These are phyloP conservation scores for Xiphophorus maculatus DNA, from an alignment of 2,113 vertebrate genomes.

Conservation along the genomic window DNA sequence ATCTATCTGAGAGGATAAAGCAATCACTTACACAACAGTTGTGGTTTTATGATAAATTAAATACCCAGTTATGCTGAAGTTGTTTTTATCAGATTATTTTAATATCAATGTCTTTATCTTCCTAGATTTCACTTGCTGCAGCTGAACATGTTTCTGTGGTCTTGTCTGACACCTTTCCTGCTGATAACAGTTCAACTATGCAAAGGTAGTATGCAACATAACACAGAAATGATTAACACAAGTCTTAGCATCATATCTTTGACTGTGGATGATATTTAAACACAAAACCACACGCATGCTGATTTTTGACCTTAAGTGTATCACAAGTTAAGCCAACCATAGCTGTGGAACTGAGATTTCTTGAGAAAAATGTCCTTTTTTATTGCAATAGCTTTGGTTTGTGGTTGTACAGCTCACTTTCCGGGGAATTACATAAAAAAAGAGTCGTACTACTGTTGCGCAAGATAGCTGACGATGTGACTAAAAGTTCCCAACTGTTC, in stretches of 20 bases:
- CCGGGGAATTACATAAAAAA: background rate
- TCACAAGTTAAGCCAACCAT: background rate
- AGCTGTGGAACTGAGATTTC: conserved; percentile 42
- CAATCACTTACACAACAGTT: background rate
- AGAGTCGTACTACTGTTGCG: background rate
- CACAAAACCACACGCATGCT: background rate
- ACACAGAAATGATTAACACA: conserved; percentile 4
- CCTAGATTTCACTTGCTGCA: conserved; percentile 17
- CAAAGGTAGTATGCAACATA: conserved; percentile 46
- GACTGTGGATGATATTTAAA: background rate
- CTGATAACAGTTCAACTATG: conserved; percentile 46
- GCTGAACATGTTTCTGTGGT: conserved; percentile 64
- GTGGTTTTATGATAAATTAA: background rate
- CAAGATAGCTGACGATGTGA: background rate
- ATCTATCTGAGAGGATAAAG: background rate
- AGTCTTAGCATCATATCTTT: background rate
- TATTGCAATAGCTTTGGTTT: background rate
- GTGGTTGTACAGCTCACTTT: background rate
- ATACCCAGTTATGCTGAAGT: too few relatives aligned
- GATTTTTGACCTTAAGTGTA: background rate
- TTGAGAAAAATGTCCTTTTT: background rate
- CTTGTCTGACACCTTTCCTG: conserved; percentile 44
- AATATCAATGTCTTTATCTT: conserved; percentile 5
- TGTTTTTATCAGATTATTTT: conserved; percentile 5
- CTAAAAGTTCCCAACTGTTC: background rate